Evolutionary conservation across 1,140 invertebrate species (phyloP).

Genomic region (Stegodyphus dumicola): DNA sequence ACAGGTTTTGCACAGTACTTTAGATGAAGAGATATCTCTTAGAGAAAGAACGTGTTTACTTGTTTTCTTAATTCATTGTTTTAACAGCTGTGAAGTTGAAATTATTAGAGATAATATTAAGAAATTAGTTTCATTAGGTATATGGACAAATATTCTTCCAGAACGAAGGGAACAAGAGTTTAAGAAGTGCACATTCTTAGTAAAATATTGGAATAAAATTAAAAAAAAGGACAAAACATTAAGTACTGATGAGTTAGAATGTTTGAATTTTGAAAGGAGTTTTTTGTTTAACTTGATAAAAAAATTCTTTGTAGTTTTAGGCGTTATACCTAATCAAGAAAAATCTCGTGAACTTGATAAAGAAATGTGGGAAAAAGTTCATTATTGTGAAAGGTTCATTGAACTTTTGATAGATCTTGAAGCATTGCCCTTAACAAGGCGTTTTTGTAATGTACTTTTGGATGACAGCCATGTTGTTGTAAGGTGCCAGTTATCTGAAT

Average conservation of each 20-base stretch:
- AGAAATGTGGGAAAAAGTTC: conserved; percentile 74
- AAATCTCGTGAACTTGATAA: conserved; percentile 67
- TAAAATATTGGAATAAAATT: conserved; percentile 91
- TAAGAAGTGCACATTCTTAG: conserved; percentile 86
- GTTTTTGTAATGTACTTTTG: conserved; percentile 96
- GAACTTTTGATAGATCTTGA: conserved; percentile 97
- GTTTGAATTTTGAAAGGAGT: conserved; percentile 85
- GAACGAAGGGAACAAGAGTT: conserved; percentile 86
- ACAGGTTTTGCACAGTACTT: conserved; percentile 79
- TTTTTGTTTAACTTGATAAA: conserved; percentile 91
- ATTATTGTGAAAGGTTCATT: conserved; percentile 95
- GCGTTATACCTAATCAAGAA: conserved; percentile 74
- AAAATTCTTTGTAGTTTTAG: conserved; percentile 88
- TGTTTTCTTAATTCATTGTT: conserved; percentile 94
- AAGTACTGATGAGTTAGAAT: conserved; percentile 76
- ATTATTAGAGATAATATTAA: conserved; percentile 93
- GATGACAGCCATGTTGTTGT: conserved; percentile 96
- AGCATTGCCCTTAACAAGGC: conserved; percentile 90
- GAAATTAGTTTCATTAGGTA: conserved; percentile 89
- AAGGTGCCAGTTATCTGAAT: conserved; percentile 83
- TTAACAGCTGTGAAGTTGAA: conserved; percentile 86
- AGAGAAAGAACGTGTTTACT: conserved; percentile 88
- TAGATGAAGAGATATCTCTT: conserved; percentile 70
- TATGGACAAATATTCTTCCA: conserved; percentile 92
- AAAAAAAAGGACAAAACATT: conserved; percentile 83